phyloP scores from a whole-genome alignment of 2,888 invertebrate species.

The Perithous albicinctus region DNA sequence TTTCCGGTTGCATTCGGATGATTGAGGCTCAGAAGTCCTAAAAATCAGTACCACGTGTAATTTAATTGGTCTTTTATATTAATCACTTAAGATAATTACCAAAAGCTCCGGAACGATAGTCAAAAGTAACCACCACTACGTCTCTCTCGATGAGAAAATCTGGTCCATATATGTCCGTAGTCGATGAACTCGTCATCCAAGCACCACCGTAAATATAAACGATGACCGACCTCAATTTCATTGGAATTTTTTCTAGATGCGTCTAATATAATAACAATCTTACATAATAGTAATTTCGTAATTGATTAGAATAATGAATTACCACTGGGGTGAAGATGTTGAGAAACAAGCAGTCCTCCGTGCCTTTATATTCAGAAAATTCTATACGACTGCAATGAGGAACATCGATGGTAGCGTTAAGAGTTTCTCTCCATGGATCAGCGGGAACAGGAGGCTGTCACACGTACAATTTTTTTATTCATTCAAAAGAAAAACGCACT shows the following conservation, averaged over 20 bases:
- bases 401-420: slow-evolving; percentile 62
- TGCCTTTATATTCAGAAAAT: slow-evolving; percentile 57
- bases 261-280: neutral
- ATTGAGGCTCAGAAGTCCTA: neutral
- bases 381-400: slow-evolving; percentile 67
- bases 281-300: neutral
- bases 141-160: slow-evolving; percentile 73
- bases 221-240: slow-evolving; percentile 65
- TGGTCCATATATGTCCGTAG: slow-evolving; percentile 67
- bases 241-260: neutral
- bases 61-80: neutral
- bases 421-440: slow-evolving; percentile 67
- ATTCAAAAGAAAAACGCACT: neutral
- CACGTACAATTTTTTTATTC: neutral
- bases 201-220: slow-evolving; percentile 73
- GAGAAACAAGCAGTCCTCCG: slow-evolving; percentile 75
- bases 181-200: slow-evolving; percentile 59
- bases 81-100: slow-evolving; percentile 16
- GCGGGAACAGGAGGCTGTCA: slow-evolving; percentile 60
- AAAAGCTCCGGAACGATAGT: slow-evolving; percentile 72
- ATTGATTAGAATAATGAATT: slow-evolving; percentile 28
- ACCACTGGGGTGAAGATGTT: slow-evolving; percentile 75
- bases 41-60: too few species aligned
- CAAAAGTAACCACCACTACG: slow-evolving; percentile 71
- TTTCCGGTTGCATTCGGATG: slow-evolving; percentile 8